Base-by-base conservation (phyloP, 1,140 invertebrate species). In the Megalopta genalis region DNA sequence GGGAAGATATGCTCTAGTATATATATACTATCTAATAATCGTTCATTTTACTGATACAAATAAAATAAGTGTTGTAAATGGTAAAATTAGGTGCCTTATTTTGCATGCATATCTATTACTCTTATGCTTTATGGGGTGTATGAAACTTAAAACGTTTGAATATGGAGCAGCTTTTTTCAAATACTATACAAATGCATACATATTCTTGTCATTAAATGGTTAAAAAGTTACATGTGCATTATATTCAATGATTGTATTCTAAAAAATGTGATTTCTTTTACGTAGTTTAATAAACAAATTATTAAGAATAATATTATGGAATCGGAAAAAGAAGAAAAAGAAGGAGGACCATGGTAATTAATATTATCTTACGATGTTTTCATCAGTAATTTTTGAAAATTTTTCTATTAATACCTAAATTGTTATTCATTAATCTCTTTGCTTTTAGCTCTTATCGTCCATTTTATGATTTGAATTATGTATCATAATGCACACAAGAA, bases 331-430 rank as follows among this genome's bases (percentile, higher is more conserved):
- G 60, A 37, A 63, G 60, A 37, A 63, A 42, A 21, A 25, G 21
- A 25, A 32, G 25, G 67, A 64, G 60, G 70, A 54, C 77, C 60
- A 73, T 78, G 60, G 46, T 65, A 46, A 60, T 46, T 59, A 57
- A 14, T 64, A 32, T 16, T 46, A 46, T n/a, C 23, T 76, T 23
- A 32, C 16, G n/a, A 68, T 42, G 0, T 54, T 21, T 68, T 57
- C 16, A 49, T 63, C 12, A 18, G 0, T 75, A 9, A 7, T 27
- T 42, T 12, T 18, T n/a, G 14, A n/a, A 32, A 57, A 68, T 7
- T 8, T 39, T 32, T 37, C 16, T 32, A 46, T 4, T 72, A 27
- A 21, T 4, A 25, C 1, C 10, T 42, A 66, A 37, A 39, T 65
- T 69, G 67, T 42, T 42, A 23, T 18, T 16, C 42, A 66, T 21